Conservation (phyloP, 2,888 invertebrate genomes). For the Endotricha flammealis region DNA sequence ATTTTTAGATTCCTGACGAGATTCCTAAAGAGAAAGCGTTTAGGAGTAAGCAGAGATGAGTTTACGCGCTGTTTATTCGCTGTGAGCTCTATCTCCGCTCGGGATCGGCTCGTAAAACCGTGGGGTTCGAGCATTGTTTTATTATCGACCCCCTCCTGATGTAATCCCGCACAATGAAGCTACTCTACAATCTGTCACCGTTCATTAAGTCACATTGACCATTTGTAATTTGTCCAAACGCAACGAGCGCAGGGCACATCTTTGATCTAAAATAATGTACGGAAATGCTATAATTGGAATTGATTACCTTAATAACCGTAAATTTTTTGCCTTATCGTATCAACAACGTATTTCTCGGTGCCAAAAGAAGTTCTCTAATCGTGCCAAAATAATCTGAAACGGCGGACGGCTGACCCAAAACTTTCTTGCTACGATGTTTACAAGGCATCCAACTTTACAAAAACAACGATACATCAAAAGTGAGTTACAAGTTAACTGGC, state of each 20-base stretch:
- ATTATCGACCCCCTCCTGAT: conserved; percentile 45
- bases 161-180: conserved; percentile 48
- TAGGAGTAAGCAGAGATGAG: conserved; percentile 40
- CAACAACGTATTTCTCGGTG: not conserved
- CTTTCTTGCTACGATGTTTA: conserved; percentile 58
- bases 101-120: conserved; percentile 57
- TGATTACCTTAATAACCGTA: not conserved
- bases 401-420: conserved; percentile 49
- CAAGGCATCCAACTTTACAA: conserved; percentile 58
- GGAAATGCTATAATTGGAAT: too few species aligned
- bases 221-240: conserved; percentile 24
- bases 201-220: conserved; percentile 43
- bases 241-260: too few species aligned
- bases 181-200: conserved; percentile 46
- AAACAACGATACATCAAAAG: conserved; percentile 75
- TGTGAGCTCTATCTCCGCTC: conserved; percentile 41
- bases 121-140: conserved; percentile 53
- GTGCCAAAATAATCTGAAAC: conserved; percentile 36
- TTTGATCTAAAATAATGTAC: too few species aligned
- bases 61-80: conserved; percentile 58
- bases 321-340: not conserved
- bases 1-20: too few species aligned
- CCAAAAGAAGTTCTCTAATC: conserved; percentile 30
- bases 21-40: too few species aligned
- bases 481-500: conserved; percentile 67